These are phyloP conservation scores for Cynopterus brachyotis DNA, from an alignment of 2,113 vertebrate genomes.

Conservation along the genomic window DNA sequence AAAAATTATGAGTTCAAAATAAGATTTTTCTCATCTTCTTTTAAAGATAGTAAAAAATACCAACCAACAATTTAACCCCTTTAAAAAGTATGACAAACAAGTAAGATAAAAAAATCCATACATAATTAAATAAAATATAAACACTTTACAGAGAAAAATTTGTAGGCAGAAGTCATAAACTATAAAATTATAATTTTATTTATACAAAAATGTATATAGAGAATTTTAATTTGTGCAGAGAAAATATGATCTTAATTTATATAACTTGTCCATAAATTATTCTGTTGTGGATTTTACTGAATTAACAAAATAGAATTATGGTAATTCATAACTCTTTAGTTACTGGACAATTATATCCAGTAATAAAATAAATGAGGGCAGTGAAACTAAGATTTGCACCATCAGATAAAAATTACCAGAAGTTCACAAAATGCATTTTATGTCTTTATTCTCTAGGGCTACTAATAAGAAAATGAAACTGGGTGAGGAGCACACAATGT, in stretches of 20 bases:
- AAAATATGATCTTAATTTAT: neutral
- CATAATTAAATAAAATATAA: constrained; percentile 5
- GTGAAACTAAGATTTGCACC: neutral
- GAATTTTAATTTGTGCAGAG: neutral
- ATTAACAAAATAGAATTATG: neutral
- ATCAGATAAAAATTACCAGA: neutral
- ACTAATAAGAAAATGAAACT: neutral
- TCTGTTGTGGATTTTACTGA: neutral
- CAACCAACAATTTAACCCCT: constrained; percentile 25
- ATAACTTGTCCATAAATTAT: neutral
- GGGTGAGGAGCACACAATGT: neutral
- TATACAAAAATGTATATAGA: neutral
- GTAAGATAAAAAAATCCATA: neutral
- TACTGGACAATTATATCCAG: neutral
- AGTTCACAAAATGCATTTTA: neutral
- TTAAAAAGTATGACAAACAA: constrained; percentile 18
- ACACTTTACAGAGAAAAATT: neutral
- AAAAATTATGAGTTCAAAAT: constrained; percentile 12
- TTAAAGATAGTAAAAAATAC: constrained; percentile 23
- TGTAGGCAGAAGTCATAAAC: constrained; percentile 11
- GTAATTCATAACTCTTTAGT: neutral
- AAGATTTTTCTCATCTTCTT: constrained; percentile 19
- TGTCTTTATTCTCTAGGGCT: neutral
- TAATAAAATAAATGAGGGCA: neutral
- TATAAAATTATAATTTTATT: constrained; percentile 16